A percentile compares a stretch with the other conserved stretches of the same genome.
These are phyloP conservation scores for Pteronura brasiliensis DNA, from an alignment of 2,113 vertebrate genomes.

Conservation along the genomic window DNA sequence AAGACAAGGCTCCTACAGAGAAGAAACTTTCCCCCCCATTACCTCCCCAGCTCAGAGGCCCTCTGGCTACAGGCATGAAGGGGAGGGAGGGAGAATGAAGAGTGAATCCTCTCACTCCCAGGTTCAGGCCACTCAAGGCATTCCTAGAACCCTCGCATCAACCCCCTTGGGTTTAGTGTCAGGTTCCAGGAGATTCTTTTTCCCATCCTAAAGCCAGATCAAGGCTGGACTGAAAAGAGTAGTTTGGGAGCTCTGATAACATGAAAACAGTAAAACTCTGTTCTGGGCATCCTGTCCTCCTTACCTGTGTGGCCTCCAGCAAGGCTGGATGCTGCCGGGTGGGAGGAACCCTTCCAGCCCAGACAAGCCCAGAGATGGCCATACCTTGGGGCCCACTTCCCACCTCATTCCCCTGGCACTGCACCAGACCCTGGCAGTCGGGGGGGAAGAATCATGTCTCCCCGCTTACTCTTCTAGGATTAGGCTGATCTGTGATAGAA, in stretches of 20 bases:
- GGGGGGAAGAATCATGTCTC: not conserved
- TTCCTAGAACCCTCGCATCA: slow-evolving; percentile 54
- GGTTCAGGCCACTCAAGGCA: not conserved
- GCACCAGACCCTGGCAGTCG: not conserved
- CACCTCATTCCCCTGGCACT: slow-evolving; percentile 47
- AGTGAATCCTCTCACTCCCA: not conserved
- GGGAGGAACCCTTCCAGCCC: not conserved
- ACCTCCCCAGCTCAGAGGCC: not conserved
- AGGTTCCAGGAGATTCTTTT: slow-evolving; percentile 1
- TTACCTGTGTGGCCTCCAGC: slow-evolving; percentile 42
- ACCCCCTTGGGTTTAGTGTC: not conserved
- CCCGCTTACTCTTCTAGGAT: not conserved
- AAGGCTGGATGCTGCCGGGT: not conserved
- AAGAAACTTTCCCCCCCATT: not conserved
- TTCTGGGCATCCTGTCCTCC: slow-evolving; percentile 45
- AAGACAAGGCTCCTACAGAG: slow-evolving; percentile 67
- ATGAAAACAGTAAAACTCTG: slow-evolving; percentile 62
- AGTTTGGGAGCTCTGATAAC: slow-evolving; percentile 33
- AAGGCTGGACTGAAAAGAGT: not conserved
- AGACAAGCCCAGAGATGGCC: slow-evolving; percentile 16
- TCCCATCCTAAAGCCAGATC: not conserved
- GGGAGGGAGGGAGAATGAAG: not conserved
- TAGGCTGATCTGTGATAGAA: not conserved
- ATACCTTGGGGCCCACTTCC: slow-evolving; percentile 9
- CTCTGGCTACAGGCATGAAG: not conserved